A percentile compares a stretch with the other conserved stretches of the same genome.
Evolutionary conservation across 2,113 vertebrate species (phyloP).

Genomic region (Notothenia rossii): DNA sequence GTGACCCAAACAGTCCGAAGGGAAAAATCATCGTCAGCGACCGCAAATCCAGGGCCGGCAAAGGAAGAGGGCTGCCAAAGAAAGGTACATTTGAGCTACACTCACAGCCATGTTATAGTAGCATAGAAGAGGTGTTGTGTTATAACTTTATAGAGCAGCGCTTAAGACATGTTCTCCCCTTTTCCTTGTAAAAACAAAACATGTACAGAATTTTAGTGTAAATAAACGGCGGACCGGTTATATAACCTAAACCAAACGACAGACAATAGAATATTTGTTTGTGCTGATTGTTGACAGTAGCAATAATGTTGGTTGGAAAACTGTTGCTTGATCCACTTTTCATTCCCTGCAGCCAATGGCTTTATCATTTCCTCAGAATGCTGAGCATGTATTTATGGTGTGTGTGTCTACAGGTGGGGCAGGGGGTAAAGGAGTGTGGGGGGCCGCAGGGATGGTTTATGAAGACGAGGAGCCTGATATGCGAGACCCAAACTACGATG

Average conservation of each 20-base stretch:
- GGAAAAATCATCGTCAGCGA: constrained; percentile 80
- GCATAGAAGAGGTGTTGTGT: neutral
- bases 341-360: neutral
- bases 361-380: neutral
- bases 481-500: constrained; percentile 90
- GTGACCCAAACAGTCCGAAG: constrained; percentile 84
- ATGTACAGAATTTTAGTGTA: neutral
- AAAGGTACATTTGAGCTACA: constrained; percentile 81
- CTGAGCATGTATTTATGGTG: neutral
- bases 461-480: constrained; percentile 88
- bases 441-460: constrained; percentile 90
- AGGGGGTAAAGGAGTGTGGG: constrained; percentile 92
- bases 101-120: neutral
- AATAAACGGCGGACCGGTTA: neutral
- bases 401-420: constrained; percentile 84
- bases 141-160: neutral
- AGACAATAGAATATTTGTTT: neutral
- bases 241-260: neutral
- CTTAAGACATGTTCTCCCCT: neutral
- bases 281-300: neutral
- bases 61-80: constrained; percentile 90
- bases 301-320: neutral
- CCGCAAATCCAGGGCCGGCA: constrained; percentile 88
- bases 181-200: neutral
- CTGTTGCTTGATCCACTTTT: neutral